A percentile compares a stretch with the other conserved stretches of the same genome.
These are phyloP conservation scores for Eudyptes chrysolophus DNA, from an alignment of 2,113 vertebrate genomes.

Conservation along the genomic window DNA sequence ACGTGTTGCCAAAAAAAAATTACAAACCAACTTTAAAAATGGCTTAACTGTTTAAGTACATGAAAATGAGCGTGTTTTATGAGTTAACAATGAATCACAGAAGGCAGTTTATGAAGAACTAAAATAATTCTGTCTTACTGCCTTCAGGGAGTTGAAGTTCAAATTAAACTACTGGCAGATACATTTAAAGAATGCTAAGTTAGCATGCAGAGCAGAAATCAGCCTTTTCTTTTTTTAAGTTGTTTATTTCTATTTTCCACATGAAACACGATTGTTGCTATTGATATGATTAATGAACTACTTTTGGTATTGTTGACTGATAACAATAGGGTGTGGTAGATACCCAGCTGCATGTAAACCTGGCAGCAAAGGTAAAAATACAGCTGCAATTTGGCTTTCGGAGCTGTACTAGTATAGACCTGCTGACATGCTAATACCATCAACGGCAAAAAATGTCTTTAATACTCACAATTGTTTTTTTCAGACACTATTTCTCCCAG, in stretches of 20 bases:
- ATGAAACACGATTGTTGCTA: slow-evolving; percentile 59
- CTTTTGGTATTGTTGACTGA: slow-evolving; percentile 65
- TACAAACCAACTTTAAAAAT: slow-evolving; percentile 65
- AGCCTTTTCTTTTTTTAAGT: slow-evolving; percentile 14
- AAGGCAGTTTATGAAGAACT: slow-evolving; percentile 74
- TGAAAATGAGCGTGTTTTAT: slow-evolving; percentile 70
- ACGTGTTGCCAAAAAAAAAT: slow-evolving; percentile 66
- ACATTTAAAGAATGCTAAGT: slow-evolving; percentile 72
- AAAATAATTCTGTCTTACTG: slow-evolving; percentile 76
- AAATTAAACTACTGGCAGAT: slow-evolving; percentile 77
- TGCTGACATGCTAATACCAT: slow-evolving; percentile 73
- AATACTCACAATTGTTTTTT: slow-evolving; percentile 51
- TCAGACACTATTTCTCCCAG: neutral
- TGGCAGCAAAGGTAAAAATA: slow-evolving; percentile 68
- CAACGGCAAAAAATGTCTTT: slow-evolving; percentile 52
- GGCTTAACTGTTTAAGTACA: slow-evolving; percentile 71
- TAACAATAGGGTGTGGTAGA: slow-evolving; percentile 80
- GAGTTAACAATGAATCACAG: slow-evolving; percentile 80
- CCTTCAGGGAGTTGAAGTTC: slow-evolving; percentile 78
- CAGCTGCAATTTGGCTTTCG: slow-evolving; percentile 79
- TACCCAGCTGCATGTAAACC: slow-evolving; percentile 83
- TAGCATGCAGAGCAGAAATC: slow-evolving; percentile 63
- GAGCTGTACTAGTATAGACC: slow-evolving; percentile 76
- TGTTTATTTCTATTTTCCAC: slow-evolving; percentile 68
- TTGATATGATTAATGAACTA: slow-evolving; percentile 55